Conservation (phyloP, 2,888 invertebrate species). For the Sturmia bella region DNA sequence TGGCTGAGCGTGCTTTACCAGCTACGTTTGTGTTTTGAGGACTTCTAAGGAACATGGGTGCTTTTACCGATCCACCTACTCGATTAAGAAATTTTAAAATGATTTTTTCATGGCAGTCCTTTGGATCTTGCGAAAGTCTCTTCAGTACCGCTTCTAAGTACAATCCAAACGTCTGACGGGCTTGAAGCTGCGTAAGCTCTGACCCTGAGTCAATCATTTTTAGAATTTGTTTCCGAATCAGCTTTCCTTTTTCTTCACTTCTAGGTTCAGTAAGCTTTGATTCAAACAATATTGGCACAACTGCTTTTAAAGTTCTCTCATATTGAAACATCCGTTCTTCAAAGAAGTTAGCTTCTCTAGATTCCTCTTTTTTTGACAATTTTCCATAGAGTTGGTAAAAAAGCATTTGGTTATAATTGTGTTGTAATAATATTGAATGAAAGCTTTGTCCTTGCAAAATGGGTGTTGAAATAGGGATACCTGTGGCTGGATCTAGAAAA, state of each 20-base stretch:
- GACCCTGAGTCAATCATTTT: conserved; percentile 85
- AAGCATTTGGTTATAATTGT: conserved; percentile 90
- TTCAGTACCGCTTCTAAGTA: conserved; percentile 89
- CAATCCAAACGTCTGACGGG: conserved; percentile 89
- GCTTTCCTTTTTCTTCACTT: conserved; percentile 78
- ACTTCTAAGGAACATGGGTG: conserved; percentile 86
- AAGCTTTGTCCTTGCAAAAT: conserved; percentile 83
- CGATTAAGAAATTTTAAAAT: conserved; percentile 90
- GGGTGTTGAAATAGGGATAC: conserved; percentile 88
- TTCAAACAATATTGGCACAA: conserved; percentile 76
- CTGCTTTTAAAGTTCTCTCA: conserved; percentile 78
- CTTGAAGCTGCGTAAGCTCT: conserved; percentile 85
- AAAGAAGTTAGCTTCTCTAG: conserved; percentile 75
- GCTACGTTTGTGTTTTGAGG: conserved; percentile 84
- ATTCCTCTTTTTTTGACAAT: conserved; percentile 71
- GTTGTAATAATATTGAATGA: conserved; percentile 84
- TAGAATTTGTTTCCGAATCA: conserved; percentile 78
- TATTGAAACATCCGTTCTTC: conserved; percentile 83
- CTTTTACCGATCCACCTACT: conserved; percentile 87
- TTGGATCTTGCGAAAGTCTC: conserved; percentile 83
- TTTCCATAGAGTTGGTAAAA: conserved; percentile 89
- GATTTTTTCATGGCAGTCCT: conserved; percentile 83
- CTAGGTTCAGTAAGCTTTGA: conserved; percentile 80
- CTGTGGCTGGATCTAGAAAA: conserved; percentile 89
- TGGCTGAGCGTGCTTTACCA: conserved; percentile 91